phyloP scores from a whole-genome alignment of 1,140 invertebrate genomes.

The Fragariocoptes setiger region DNA sequence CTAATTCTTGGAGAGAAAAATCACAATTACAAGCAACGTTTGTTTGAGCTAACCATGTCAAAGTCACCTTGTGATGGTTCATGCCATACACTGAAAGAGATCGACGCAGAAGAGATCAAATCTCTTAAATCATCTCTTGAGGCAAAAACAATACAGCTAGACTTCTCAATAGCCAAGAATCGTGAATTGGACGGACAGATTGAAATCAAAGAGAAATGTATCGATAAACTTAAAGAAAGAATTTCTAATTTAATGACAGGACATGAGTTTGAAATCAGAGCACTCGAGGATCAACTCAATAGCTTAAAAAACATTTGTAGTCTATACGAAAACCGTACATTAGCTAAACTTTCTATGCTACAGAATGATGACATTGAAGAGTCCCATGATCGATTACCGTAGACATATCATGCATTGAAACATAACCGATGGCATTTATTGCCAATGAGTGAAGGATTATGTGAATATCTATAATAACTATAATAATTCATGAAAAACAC shows the following conservation, averaged over 20 bases:
- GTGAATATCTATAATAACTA: no score
- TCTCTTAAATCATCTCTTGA: neutral
- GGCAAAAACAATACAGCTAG: neutral
- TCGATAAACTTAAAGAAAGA: neutral
- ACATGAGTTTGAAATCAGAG: neutral
- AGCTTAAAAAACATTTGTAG: neutral
- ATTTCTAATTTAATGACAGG: neutral
- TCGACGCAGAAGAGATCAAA: neutral
- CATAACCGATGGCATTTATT: no score
- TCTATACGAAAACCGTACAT: neutral
- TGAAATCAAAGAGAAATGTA: neutral
- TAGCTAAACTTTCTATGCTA: no score
- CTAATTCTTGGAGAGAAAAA: neutral
- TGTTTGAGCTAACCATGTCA: neutral
- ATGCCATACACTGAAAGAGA: neutral
- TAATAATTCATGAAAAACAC: no score
- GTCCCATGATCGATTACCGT: no score
- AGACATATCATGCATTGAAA: no score
- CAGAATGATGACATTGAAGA: no score
- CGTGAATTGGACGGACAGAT: neutral
- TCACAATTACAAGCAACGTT: neutral
- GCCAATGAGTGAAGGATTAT: no score
- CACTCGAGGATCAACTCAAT: neutral
- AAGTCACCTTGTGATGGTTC: neutral
- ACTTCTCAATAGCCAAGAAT: neutral